These are phyloP conservation scores for Cephalopterus ornatus DNA, from an alignment of 2,113 vertebrate genomes.

Conservation along the genomic window DNA sequence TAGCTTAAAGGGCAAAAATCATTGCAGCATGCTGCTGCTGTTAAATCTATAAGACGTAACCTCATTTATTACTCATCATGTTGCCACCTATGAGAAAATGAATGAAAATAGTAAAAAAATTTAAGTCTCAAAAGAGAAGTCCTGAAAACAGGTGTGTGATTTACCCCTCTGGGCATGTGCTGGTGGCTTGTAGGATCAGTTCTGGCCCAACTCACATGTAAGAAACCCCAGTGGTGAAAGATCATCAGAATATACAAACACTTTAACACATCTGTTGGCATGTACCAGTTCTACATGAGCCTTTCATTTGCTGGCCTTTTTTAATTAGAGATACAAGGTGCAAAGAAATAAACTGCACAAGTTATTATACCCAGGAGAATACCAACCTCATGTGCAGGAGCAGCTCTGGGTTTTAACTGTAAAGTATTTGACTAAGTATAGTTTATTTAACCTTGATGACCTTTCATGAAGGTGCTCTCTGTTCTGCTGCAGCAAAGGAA, in stretches of 20 bases:
- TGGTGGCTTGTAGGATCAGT: neutral
- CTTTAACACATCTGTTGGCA: neutral
- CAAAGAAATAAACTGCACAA: neutral
- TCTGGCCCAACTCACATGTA: neutral
- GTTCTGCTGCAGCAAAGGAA: conserved; percentile 7
- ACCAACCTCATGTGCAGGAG: neutral
- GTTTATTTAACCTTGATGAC: conserved; percentile 52
- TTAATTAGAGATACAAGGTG: neutral
- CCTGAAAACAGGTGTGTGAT: neutral
- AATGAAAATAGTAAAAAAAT: neutral
- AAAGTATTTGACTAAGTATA: conserved; percentile 21
- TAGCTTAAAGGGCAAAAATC: neutral
- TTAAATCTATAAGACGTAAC: neutral
- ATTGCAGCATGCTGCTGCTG: neutral
- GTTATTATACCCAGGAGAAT: neutral
- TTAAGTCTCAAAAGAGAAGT: neutral
- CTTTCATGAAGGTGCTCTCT: conserved; percentile 4
- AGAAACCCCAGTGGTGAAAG: neutral
- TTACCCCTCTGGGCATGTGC: neutral
- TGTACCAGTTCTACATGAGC: neutral
- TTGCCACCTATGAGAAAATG: neutral
- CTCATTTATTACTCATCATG: conserved; percentile 4
- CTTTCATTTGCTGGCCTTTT: neutral
- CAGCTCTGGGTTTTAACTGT: neutral
- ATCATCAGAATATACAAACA: neutral